Conservation (phyloP, 1,140 invertebrate genomes). For the Apis cerana region DNA sequence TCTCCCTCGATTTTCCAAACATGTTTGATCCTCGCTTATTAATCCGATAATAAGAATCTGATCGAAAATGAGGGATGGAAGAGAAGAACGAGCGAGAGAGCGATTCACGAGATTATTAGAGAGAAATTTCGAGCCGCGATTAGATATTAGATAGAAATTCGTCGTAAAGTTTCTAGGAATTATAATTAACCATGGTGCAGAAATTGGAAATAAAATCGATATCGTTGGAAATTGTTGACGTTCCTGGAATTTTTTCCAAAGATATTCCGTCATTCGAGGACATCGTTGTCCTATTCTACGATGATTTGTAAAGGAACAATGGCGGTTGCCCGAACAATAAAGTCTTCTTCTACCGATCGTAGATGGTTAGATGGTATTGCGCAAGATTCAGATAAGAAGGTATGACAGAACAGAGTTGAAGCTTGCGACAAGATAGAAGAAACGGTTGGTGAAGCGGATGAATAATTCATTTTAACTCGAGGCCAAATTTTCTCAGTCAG, state of each 20-base stretch:
- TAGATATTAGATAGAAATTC: neutral
- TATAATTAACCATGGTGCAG: neutral
- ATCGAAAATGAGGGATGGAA: conserved; percentile 5
- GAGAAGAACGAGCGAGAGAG: neutral
- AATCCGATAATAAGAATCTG: conserved; percentile 30
- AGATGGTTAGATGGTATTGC: neutral
- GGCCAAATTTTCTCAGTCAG: neutral
- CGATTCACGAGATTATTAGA: neutral
- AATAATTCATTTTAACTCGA: conserved; percentile 20
- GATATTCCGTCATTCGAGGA: too few species aligned
- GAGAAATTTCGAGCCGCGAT: neutral
- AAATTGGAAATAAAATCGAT: too few species aligned
- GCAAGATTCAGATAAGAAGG: neutral
- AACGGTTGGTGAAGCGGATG: neutral
- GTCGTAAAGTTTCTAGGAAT: neutral
- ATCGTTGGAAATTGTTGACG: too few species aligned
- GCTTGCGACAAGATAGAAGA: neutral
- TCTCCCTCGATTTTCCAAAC: conserved; percentile 13
- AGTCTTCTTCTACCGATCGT: neutral
- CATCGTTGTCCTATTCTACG: too few species aligned
- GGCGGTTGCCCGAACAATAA: neutral
- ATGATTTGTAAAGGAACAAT: too few species aligned
- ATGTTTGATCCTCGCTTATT: conserved; percentile 6
- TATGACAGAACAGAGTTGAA: neutral
- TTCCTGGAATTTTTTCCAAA: too few species aligned